Evolutionary conservation across 2,113 vertebrate genomes (phyloP), one percentile per base, ranked within the genome.

Genomic region (Baryphthengus martii): DNA sequence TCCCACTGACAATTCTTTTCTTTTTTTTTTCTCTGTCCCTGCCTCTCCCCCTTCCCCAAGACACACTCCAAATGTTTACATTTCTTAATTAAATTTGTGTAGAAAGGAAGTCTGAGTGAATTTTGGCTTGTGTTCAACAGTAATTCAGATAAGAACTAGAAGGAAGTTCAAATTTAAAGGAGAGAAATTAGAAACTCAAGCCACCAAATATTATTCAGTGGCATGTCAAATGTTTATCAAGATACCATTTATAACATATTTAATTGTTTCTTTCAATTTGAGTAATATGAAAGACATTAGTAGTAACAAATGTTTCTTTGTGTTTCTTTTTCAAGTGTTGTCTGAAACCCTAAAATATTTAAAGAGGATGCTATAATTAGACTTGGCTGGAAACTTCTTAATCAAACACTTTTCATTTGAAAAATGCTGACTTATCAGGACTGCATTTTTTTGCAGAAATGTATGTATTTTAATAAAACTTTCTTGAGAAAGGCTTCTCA

Each of bases 231-330:
- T 31, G 49, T 23, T 91, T 95, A 90, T 83, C 90, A 79, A 85
- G 78, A 66, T 73, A 94, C 40, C 31, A 79, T 73, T 80, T 68
- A 56, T 66, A 45, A 85, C 45, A 80, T 55, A 71, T 37, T 67
- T 85, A 87, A 88, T 72, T 94, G 52, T 89, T 89, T 87, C 85
- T 89, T 95, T 66, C 65, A 85, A 95, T 72, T 67, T 94, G 49
- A 93, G 53, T 61, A 91, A 73, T 61, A 82, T 10, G 11, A 61
- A 93, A 76, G 58, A 62, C 45, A 58, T 88, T 5, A 52, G 70
- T 47, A 93, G 63, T 75, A 85, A 66, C 1, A 5, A 40, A 80
- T 37, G n/a, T 68, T 78, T 90, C 74, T 68, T 28, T 82, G 58
- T 82, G 28, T 39, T 93, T 85, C 81, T 73, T 88, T 95, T 68